Conservation (phyloP, 2,888 invertebrate species). For the Parnassius glacialis region DNA sequence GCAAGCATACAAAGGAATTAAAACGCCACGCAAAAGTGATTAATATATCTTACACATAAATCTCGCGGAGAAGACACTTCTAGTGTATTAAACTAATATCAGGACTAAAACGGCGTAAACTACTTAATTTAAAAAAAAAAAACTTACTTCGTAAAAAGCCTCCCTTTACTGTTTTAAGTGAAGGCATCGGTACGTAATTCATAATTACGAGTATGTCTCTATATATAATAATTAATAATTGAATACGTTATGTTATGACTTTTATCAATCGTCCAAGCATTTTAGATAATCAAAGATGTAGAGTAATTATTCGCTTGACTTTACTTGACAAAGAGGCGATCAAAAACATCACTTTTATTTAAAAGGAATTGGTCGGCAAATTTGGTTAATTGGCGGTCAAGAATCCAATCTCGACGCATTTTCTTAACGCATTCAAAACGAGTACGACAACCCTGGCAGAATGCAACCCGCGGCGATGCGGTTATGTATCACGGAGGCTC, state of each 20-base stretch:
- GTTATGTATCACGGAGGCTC: constrained; percentile 53
- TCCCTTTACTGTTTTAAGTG: too few species aligned
- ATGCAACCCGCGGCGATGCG: constrained; percentile 41
- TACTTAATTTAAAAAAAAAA: too few species aligned
- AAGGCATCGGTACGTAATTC: too few species aligned
- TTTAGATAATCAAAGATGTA: too few species aligned
- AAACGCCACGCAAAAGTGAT: constrained; percentile 62
- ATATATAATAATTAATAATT: too few species aligned
- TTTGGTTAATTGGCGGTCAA: constrained; percentile 23
- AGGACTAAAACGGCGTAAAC: background rate
- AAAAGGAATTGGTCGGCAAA: constrained; percentile 15
- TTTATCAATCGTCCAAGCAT: too few species aligned
- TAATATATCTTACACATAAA: constrained; percentile 55
- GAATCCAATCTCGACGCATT: constrained; percentile 21
- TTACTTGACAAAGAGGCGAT: too few species aligned
- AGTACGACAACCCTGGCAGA: constrained; percentile 45
- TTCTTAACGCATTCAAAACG: constrained; percentile 24
- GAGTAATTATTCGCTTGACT: too few species aligned
- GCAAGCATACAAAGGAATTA: constrained; percentile 52
- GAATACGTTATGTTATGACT: too few species aligned
- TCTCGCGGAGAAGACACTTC: constrained; percentile 38
- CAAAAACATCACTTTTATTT: constrained; percentile 5
- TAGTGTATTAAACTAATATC: constrained; percentile 8
- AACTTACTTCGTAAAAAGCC: too few species aligned
- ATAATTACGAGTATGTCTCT: too few species aligned